These are phyloP conservation scores for Lasiurus cinereus DNA, from an alignment of 2,113 vertebrate genomes.

Conservation along the genomic window DNA sequence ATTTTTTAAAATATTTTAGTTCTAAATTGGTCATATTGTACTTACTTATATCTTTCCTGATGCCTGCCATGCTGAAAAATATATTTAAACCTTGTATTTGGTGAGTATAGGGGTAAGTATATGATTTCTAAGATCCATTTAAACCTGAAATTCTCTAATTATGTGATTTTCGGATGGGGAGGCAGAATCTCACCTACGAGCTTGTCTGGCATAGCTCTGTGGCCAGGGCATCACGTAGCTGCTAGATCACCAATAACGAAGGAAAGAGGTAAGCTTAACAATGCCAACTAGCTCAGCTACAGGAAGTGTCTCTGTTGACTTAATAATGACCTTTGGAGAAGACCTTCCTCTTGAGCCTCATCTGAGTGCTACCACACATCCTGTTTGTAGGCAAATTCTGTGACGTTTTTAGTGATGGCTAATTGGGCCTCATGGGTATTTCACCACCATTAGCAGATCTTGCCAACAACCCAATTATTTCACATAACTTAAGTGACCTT, in stretches of 20 bases:
- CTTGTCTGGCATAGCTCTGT: neutral
- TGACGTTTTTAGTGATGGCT: neutral
- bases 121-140: neutral
- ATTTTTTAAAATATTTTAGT: neutral
- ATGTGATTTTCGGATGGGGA: neutral
- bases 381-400: neutral
- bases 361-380: neutral
- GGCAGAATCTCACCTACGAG: slow-evolving; percentile 56
- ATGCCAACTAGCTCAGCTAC: neutral
- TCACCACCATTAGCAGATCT: neutral
- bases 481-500: neutral
- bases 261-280: neutral
- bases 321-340: neutral
- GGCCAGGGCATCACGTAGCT: neutral
- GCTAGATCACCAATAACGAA: neutral
- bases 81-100: neutral
- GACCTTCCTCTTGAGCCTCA: slow-evolving; percentile 29
- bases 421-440: slow-evolving; percentile 65
- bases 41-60: neutral
- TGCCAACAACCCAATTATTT: slow-evolving; percentile 60
- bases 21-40: neutral
- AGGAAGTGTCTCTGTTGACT: neutral
- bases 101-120: neutral
- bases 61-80: neutral
- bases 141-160: neutral